Evolutionary conservation across 2,888 invertebrate species (phyloP).

Genomic region (Agonopterix arenella): DNA sequence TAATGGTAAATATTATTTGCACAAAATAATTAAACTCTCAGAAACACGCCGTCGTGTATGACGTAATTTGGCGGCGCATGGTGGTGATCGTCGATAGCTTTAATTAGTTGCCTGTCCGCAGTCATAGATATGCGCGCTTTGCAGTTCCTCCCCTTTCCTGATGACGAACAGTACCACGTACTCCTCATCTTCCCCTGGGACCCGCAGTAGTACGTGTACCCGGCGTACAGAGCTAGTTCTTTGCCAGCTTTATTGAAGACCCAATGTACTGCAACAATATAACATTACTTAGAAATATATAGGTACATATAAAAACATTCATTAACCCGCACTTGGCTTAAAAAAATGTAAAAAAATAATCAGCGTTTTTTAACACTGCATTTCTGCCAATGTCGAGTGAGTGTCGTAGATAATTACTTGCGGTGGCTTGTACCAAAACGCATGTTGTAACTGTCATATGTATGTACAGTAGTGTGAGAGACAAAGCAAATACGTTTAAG

Average conservation of each 20-base stretch:
- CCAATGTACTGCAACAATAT: neutral
- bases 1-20: no score
- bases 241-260: neutral
- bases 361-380: no score
- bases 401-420: no score
- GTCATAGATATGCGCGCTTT: neutral
- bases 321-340: no score
- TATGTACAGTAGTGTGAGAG: no score
- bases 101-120: neutral
- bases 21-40: neutral
- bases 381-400: no score
- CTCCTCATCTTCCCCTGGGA: neutral
- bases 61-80: neutral
- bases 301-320: no score
- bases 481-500: no score
- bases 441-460: no score
- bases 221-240: neutral
- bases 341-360: no score
- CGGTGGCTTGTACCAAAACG: no score
- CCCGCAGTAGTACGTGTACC: slow-evolving; percentile 1
- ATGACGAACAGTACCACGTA: neutral
- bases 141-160: neutral
- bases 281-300: no score
- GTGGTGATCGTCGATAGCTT: neutral
- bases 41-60: neutral